A percentile compares a stretch with the other conserved stretches of the same genome.
These are phyloP conservation scores for Carterocephalus palaemon DNA, from an alignment of 2,888 invertebrate genomes.

Conservation along the genomic window DNA sequence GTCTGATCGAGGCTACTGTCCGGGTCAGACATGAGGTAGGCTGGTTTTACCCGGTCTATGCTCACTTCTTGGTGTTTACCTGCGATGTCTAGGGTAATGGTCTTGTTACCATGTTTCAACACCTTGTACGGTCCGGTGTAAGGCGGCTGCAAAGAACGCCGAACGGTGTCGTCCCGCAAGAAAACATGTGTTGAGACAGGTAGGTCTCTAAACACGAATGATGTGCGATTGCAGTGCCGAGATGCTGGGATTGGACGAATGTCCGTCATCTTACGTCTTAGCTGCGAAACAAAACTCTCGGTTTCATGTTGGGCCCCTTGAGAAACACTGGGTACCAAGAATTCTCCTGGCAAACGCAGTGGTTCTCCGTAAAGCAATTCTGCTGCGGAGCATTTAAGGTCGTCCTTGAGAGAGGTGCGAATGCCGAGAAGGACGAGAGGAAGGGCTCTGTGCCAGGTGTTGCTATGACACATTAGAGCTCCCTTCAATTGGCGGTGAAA, in stretches of 20 bases:
- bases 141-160: constrained; percentile 20
- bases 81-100: constrained; percentile 19
- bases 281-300: background rate
- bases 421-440: constrained; percentile 28
- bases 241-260: background rate
- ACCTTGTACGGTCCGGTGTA: constrained; percentile 21
- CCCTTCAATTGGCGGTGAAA: constrained; percentile 44
- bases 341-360: constrained; percentile 26
- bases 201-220: constrained; percentile 27
- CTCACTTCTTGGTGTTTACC: constrained; percentile 20
- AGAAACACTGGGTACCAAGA: constrained; percentile 6
- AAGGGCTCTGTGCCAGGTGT: constrained; percentile 17
- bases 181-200: constrained; percentile 29
- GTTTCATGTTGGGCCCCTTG: background rate
- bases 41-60: constrained; percentile 28
- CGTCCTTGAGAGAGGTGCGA: constrained; percentile 26
- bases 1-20: no score
- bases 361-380: constrained; percentile 26
- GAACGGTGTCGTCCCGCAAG: constrained; percentile 26
- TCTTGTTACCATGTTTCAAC: constrained; percentile 14
- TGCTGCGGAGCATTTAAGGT: constrained; percentile 22
- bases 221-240: constrained; percentile 19
- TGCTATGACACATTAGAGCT: constrained; percentile 35
- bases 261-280: no score
- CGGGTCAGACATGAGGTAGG: no score